phyloP scores from a whole-genome alignment of 2,797 vertebrate species.

The Holocentrus rufus region DNA sequence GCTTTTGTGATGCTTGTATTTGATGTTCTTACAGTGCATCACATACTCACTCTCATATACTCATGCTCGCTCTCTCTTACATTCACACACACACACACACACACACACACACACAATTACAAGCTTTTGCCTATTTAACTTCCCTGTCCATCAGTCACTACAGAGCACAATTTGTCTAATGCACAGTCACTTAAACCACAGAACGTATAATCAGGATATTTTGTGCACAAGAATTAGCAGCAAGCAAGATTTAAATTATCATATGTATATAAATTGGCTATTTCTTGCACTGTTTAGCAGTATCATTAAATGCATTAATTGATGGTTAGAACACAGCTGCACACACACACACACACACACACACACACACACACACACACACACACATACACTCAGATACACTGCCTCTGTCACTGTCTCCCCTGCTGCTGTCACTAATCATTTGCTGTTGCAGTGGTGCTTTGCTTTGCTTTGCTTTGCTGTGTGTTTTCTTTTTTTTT shows the following conservation, averaged over 20 bases:
- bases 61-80: slow-evolving; percentile 23
- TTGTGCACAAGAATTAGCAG: neutral
- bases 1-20: slow-evolving; percentile 63
- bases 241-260: neutral
- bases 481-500: slow-evolving; percentile 6
- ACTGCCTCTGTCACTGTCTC: slow-evolving; percentile 48
- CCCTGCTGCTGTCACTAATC: slow-evolving; percentile 72
- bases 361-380: too few relatives aligned
- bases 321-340: slow-evolving; percentile 18
- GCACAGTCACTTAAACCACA: neutral
- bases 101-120: neutral
- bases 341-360: too few relatives aligned
- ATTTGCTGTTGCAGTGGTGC: slow-evolving; percentile 75
- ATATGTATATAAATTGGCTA: neutral
- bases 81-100: slow-evolving; percentile 20
- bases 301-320: slow-evolving; percentile 16
- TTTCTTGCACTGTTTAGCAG: neutral
- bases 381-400: slow-evolving; percentile 50
- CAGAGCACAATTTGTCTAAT: neutral
- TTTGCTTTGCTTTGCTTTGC: slow-evolving; percentile 60
- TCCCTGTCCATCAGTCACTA: neutral
- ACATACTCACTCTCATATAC: slow-evolving; percentile 33
- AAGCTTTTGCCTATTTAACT: neutral
- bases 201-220: neutral
- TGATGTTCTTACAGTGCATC: slow-evolving; percentile 48